Evolutionary conservation across 1,140 invertebrate species (phyloP).

Genomic region (Palaemon carinicauda): DNA sequence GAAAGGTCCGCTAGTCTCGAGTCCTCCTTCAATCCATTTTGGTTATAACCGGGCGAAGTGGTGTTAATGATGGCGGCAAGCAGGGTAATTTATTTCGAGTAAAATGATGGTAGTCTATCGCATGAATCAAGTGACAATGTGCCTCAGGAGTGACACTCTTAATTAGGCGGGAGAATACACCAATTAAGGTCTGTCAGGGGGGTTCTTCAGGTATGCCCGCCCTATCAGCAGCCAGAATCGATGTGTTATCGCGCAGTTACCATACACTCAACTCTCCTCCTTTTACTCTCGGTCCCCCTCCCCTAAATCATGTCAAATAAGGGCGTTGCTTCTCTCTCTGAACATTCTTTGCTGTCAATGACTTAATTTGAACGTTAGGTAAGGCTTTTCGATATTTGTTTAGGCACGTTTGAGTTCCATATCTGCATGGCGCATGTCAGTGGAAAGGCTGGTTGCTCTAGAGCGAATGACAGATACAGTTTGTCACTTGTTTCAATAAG

Average conservation of each 20-base stretch:
- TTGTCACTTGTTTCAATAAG: no score
- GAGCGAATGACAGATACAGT: no score
- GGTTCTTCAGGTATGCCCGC: slow-evolving; percentile 7
- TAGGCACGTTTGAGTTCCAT: no score
- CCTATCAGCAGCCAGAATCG: slow-evolving; percentile 26
- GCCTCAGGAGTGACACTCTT: slow-evolving; percentile 42
- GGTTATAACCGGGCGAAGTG: no score
- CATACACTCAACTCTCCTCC: not conserved
- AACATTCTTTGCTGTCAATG: not conserved
- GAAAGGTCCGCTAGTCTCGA: no score
- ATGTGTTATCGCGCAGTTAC: slow-evolving; percentile 20
- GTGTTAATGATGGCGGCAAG: not conserved
- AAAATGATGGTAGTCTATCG: not conserved
- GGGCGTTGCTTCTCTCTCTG: not conserved
- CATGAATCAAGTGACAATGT: not conserved
- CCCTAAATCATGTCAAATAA: not conserved
- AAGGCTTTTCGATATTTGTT: no score
- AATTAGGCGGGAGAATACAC: slow-evolving; percentile 44
- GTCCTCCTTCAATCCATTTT: no score
- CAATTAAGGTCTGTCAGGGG: slow-evolving; percentile 41
- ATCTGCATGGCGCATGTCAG: no score
- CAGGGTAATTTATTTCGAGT: not conserved
- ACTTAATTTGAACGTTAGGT: no score
- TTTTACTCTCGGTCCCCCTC: not conserved
- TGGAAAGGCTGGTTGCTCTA: no score